Conservation (phyloP, 2,113 vertebrate species). For the Microcebus lehilahytsara region DNA sequence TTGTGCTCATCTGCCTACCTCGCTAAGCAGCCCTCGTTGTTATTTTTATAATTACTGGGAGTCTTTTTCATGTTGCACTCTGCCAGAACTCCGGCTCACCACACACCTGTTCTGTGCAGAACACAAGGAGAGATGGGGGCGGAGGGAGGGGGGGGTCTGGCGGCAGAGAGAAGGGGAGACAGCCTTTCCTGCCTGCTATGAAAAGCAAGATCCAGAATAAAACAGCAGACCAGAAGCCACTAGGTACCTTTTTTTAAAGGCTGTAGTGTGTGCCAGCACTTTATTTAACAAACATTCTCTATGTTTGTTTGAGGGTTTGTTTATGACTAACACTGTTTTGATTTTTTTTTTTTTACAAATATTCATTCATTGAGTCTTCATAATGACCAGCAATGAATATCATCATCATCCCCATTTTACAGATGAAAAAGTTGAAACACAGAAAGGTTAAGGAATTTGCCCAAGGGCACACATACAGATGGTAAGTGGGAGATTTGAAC, state of each 20-base stretch:
- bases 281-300: neutral
- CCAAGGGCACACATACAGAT: neutral
- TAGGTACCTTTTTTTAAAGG: neutral
- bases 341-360: neutral
- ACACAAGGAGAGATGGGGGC: neutral
- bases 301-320: neutral
- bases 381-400: neutral
- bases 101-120: conserved; percentile 53
- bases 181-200: neutral
- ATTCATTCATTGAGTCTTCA: neutral
- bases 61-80: conserved; percentile 43
- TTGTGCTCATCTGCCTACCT: conserved; percentile 63
- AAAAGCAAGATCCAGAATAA: neutral
- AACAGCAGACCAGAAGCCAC: neutral
- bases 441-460: neutral
- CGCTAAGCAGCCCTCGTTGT: conserved; percentile 46
- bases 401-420: neutral
- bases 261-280: neutral
- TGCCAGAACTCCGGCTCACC: conserved; percentile 5
- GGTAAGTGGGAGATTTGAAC: neutral
- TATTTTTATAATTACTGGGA: conserved; percentile 71
- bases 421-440: neutral
- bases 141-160: neutral
- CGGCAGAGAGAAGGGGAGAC: neutral
- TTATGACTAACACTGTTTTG: neutral